Conservation (phyloP, 2,888 invertebrate species). For the Tortrix viridana region DNA sequence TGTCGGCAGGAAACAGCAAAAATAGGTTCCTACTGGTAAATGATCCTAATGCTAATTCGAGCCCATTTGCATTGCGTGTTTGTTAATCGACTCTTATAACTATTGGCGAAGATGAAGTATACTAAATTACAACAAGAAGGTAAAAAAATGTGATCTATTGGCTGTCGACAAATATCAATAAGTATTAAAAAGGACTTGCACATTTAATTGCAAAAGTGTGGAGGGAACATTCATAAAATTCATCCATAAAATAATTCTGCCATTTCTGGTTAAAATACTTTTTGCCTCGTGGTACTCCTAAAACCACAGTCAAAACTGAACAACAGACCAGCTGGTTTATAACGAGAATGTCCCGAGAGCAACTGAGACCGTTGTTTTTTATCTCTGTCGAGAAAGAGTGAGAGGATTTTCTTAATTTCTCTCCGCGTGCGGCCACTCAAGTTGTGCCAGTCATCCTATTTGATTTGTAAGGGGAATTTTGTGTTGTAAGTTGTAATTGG, state of each 20-base stretch:
- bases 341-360: slow-evolving; percentile 41
- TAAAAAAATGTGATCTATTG: too few species aligned
- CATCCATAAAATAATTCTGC: too few species aligned
- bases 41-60: slow-evolving; percentile 30
- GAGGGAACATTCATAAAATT: too few species aligned
- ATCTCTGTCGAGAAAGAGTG: slow-evolving; percentile 53
- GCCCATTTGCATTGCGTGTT: slow-evolving; percentile 11
- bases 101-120: background rate
- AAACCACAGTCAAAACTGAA: slow-evolving; percentile 3
- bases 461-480: slow-evolving; percentile 76
- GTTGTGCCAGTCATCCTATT: slow-evolving; percentile 79
- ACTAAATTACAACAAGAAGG: too few species aligned
- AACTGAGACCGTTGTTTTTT: slow-evolving; percentile 51
- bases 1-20: slow-evolving; percentile 28
- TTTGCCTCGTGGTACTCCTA: background rate
- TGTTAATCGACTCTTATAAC: slow-evolving; percentile 21
- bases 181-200: too few species aligned
- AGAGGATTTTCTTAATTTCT: slow-evolving; percentile 62
- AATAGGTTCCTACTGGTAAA: slow-evolving; percentile 28
- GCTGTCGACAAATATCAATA: too few species aligned
- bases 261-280: too few species aligned
- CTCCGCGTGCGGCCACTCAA: slow-evolving; percentile 77
- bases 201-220: too few species aligned
- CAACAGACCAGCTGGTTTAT: slow-evolving; percentile 28
- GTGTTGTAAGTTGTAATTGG: slow-evolving; percentile 78